Conservation (phyloP, 2,113 vertebrate species). For the Tetraodon nigroviridis region DNA sequence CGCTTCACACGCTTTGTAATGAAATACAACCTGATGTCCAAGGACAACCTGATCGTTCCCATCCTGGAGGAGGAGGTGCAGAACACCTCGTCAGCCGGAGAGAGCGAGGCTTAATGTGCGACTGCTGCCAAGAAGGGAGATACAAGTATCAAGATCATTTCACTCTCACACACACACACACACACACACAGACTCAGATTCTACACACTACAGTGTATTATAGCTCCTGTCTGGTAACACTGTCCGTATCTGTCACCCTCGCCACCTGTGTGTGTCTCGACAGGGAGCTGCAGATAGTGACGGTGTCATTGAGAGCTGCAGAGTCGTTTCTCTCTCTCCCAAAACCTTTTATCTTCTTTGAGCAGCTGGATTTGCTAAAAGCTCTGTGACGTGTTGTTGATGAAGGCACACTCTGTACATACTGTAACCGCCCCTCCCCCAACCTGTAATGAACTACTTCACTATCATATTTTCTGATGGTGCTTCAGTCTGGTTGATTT, state of each 20-base stretch:
- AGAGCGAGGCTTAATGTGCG: conserved; percentile 88
- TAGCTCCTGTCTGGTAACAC: conserved; percentile 51
- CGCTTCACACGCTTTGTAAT: conserved; percentile 98
- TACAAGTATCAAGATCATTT: conserved; percentile 22
- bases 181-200: background rate
- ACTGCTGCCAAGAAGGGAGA: conserved; percentile 40
- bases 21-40: conserved; percentile 99
- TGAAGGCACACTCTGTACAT: conserved; percentile 61
- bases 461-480: conserved; percentile 44
- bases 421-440: conserved; percentile 15
- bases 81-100: conserved; percentile 86
- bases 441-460: conserved; percentile 11
- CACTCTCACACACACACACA: conserved; percentile 2
- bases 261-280: conserved; percentile 48
- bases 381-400: conserved; percentile 47
- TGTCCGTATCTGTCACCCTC: conserved; percentile 42
- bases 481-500: conserved; percentile 46
- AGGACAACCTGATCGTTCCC: conserved; percentile 99
- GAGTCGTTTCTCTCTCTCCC: conserved; percentile 21
- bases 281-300: conserved; percentile 28
- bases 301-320: conserved; percentile 32
- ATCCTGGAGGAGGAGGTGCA: conserved; percentile 98
- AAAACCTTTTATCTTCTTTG: conserved; percentile 26
- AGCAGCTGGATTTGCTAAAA: conserved; percentile 65
- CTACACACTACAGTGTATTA: conserved; percentile 51